Base-by-base conservation (phyloP, 2,888 invertebrate species). In the Mystacides longicornis region DNA sequence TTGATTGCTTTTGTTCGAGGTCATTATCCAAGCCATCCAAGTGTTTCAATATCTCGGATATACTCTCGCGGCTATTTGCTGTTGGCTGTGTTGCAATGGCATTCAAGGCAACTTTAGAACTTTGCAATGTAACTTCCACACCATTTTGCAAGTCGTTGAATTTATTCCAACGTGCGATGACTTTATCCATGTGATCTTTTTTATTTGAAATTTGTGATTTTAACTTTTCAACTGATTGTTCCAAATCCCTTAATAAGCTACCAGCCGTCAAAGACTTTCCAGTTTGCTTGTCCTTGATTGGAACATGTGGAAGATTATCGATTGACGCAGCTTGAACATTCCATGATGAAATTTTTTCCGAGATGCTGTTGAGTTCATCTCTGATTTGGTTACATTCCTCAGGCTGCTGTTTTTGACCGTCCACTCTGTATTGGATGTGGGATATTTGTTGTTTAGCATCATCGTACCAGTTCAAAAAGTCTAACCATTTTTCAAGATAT, bases 401-500 rank as follows among this genome's bases (percentile, higher is more conserved):
- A 1, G 86, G 79, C 1, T 79, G 80, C 1, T 85, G 80, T 67
- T 88, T 88, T 9, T 86, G 83, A 22, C 86, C 86, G 56, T 89
- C 88, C 4, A 87, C 75, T 68, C 89, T 87, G 65, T 89, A 88
- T 65, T 89, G 87, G 58, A 89, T 80, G 63, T 92, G 89, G 50
- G 83, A 83, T 46, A 93, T 70, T 67, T 89, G 90, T 63, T 87
- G 87, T 61, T 82, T 82, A 1, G 86, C 83, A 62, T 91, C 90
- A 52, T 86, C 83, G 63, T 87, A 85, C 87, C 90, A 91, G 63
- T 84, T 86, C 7, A 90, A 70, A 22, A 93, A 77, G 64, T 91
- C 90, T 0, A 83, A 82, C 91, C 93, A 92, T 65, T 87, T 88
- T 66, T 90, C 87, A 22, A 93, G 69, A 2, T 85, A 79, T 0